Conservation (phyloP, 2,113 vertebrate species). For the Bubo scandiacus region DNA sequence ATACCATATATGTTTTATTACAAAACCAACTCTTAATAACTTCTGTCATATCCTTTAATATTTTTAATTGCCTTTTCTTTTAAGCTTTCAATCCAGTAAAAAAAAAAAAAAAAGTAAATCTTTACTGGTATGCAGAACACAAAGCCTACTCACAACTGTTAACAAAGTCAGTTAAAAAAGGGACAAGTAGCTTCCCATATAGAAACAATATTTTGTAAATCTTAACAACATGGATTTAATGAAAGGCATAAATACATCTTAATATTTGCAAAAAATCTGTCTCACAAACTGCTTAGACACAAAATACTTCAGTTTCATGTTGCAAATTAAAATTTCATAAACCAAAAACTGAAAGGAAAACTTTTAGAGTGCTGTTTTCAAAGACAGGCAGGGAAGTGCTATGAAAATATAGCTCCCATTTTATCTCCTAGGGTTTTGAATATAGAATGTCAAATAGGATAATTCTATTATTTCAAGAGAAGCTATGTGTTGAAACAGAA, state of each 20-base stretch:
- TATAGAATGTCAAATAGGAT: background rate
- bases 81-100: background rate
- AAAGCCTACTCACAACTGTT: background rate
- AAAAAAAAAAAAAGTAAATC: background rate
- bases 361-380: background rate
- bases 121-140: background rate
- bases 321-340: background rate
- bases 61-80: conserved; percentile 17
- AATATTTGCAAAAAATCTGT: background rate
- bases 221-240: background rate
- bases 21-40: background rate
- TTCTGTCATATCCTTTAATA: background rate
- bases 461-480: background rate
- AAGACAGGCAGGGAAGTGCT: background rate
- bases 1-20: too few relatives aligned
- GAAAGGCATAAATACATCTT: background rate
- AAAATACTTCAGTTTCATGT: background rate
- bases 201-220: background rate
- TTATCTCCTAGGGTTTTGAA: background rate
- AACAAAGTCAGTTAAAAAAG: background rate
- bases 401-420: background rate
- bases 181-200: background rate
- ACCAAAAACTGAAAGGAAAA: background rate
- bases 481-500: background rate
- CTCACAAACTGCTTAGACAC: background rate